These are phyloP conservation scores for Panthera leo DNA, from an alignment of 2,113 vertebrate genomes.

Conservation along the genomic window DNA sequence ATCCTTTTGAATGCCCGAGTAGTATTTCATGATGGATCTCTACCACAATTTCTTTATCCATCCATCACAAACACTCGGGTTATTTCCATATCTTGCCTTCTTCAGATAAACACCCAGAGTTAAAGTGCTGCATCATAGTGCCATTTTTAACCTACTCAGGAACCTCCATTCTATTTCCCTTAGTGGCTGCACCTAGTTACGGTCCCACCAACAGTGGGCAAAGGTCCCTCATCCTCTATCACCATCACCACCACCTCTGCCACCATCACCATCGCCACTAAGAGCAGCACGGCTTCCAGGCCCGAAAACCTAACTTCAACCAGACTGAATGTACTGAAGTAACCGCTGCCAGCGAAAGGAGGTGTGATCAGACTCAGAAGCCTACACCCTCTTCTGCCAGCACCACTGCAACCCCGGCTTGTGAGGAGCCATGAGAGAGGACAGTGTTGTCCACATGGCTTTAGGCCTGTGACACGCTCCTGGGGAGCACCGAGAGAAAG, in stretches of 20 bases:
- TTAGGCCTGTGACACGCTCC: neutral
- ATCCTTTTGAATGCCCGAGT: neutral
- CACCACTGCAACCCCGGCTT: fast-evolving
- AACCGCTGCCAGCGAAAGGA: neutral
- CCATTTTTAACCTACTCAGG: neutral
- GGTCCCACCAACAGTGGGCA: neutral
- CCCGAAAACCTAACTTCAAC: neutral
- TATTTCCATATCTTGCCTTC: neutral
- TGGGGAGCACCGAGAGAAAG: neutral
- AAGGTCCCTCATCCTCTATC: neutral
- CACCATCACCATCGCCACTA: neutral
- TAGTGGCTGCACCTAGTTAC: neutral
- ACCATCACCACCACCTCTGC: neutral
- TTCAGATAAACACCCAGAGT: neutral
- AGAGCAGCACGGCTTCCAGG: neutral
- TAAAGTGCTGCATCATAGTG: neutral
- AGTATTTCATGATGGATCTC: neutral
- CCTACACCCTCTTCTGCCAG: neutral
- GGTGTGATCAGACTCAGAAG: neutral
- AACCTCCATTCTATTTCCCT: neutral
- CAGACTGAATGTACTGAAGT: neutral
- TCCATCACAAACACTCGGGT: neutral
- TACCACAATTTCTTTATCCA: neutral
- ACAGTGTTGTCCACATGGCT: too few species aligned
- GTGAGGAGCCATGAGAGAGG: neutral